These are phyloP conservation scores for Bambusicola thoracicus DNA, from an alignment of 2,113 vertebrate species.

Conservation along the genomic window DNA sequence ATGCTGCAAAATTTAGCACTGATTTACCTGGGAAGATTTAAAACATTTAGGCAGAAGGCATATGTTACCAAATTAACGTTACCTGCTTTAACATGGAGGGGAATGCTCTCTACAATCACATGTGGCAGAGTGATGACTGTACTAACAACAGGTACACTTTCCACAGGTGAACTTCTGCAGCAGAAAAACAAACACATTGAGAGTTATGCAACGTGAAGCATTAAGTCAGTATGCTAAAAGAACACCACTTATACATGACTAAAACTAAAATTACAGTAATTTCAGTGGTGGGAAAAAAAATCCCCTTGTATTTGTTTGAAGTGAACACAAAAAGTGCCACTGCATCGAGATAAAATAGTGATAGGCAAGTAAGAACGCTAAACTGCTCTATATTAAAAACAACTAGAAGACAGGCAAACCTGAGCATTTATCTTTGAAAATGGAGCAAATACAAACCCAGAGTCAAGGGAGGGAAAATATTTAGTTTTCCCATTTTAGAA, in stretches of 20 bases:
- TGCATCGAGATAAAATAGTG: background rate
- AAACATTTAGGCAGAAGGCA: background rate
- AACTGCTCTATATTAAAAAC: background rate
- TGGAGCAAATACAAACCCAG: background rate
- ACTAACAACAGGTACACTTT: conserved; percentile 82
- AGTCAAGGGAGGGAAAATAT: background rate
- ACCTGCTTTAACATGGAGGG: conserved; percentile 95
- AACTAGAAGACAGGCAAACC: background rate
- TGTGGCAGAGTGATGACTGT: conserved; percentile 89
- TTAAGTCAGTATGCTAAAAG: background rate
- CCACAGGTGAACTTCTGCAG: conserved; percentile 82
- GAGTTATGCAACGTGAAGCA: background rate
- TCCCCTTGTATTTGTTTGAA: background rate
- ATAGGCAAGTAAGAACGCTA: background rate
- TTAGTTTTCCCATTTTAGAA: background rate
- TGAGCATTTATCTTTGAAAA: background rate
- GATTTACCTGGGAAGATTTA: background rate
- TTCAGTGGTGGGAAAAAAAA: background rate
- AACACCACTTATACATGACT: background rate
- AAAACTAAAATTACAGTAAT: background rate
- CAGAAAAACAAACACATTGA: background rate
- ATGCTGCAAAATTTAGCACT: background rate
- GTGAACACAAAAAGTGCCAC: background rate
- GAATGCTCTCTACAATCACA: conserved; percentile 89
- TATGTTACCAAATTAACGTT: background rate